Base-by-base conservation (phyloP, 1,140 invertebrate genomes). In the Drosophila pectinifera region DNA sequence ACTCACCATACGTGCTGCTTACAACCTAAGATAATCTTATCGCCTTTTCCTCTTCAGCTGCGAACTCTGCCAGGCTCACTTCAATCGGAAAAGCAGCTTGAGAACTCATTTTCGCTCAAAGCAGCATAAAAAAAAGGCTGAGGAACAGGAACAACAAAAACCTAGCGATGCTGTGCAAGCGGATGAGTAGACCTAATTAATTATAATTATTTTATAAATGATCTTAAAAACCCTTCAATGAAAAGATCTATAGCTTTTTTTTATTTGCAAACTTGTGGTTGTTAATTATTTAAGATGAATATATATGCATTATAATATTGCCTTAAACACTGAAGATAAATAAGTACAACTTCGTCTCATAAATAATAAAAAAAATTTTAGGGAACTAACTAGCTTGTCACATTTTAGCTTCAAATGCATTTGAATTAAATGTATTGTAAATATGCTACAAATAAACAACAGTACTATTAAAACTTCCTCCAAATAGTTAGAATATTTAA, bases 91-190 rank as follows among this genome's bases (percentile, higher is more conserved):
- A 26, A 72, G 64, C 20, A 75, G 59, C 31, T 45, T 83, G 28
- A 16, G 31, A 4, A 54, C 80, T 13, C 80, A 84, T 41, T 83
- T 34, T 31, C 75, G 75, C 2, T 83, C 75, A 0, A 83, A 75
- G 28, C 53, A 31, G 7, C 80, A 83, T 48, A 16, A 55, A 18
- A 55, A 31, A 6, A 74, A 59, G 36, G 28, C 20, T 4, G 55
- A 53, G 20, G 41, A 62, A 5, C 49, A 74, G 56, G 11, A n/a
- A 8, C 10, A n/a, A 1, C 18, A 22, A 3, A 11, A 4, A 36
- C 5, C 11, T 20, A 2, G 49, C 2, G 1, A 14, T 4, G 5
- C 5, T 20, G 8, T 8, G 2, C 5, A 2, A 11, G 10, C 10
- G 8, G 49, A 39, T 43, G 36, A 4, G 20, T 54, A 20, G 63